Base-by-base conservation (phyloP, 2,113 vertebrate species). In the Otis tarda region DNA sequence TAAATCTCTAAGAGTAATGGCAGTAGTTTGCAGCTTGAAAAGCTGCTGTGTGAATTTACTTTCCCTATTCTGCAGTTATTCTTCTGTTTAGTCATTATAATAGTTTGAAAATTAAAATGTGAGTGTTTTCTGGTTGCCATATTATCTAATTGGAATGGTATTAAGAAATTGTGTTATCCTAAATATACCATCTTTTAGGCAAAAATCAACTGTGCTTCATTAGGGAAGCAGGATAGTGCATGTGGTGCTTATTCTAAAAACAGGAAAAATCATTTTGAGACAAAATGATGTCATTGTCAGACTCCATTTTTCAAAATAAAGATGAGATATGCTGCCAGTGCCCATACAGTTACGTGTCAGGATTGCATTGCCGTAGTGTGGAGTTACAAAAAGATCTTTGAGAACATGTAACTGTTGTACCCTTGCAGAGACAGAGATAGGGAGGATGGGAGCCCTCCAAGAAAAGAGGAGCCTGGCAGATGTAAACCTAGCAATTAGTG, bases 391-490 rank as follows among this genome's bases (percentile, higher is more conserved):
- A 67, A 41, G 15, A 4, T 52, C 30, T 79, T 64, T 71, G 67
- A 55, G 52, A 50, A 49, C 57, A 2, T 17, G 18, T 39, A 57
- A 21, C 39, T 76, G 20, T 52, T 71, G 35, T 64, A 15, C 55
- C 12, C 4, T 28, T 61, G 53, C n/a, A 47, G 56, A 41, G 23
- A 41, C 1, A 1, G 43, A 67, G 53, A 20, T 28, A 30, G 0
- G 0, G 50, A 61, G 53, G n/a, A 47, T 4, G 4, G 56, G 47
- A 93, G 56, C 30, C 52, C 20, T 79, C 53, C 5, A 0, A 45
- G 76, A 71, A 69, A 52, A 65, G 10, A 81, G 53, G 37, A 76
- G 63, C 55, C 52, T 10, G 15, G 65, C 53, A 84, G 75, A 69
- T 39, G 19, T 31, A 35, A 85, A 63, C 47, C 19, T 35, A 53